These are phyloP conservation scores for Myotis daubentonii DNA, from an alignment of 2,797 vertebrate genomes.

Conservation along the genomic window DNA sequence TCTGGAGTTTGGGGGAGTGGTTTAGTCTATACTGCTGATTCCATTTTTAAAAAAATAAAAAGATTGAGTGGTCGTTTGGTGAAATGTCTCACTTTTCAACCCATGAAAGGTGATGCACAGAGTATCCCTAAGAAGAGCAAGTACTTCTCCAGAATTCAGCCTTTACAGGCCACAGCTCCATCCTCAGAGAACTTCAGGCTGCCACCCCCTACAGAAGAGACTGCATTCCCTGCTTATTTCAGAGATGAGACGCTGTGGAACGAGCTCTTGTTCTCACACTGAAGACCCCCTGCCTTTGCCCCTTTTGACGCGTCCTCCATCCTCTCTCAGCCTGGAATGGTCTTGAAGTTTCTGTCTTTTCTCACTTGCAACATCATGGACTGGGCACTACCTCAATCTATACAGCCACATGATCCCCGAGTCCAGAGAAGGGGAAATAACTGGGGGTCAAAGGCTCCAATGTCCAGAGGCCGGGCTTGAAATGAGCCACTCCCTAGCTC, in stretches of 20 bases:
- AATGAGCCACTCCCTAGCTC: background rate
- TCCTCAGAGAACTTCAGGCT: background rate
- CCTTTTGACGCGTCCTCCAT: background rate
- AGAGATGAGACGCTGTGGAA: rapidly evolving
- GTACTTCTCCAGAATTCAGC: background rate
- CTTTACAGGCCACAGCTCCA: background rate
- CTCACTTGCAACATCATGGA: background rate
- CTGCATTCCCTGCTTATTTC: background rate
- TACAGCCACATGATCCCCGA: background rate
- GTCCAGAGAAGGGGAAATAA: background rate
- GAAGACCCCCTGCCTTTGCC: background rate
- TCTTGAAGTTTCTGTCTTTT: background rate
- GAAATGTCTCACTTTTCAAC: background rate
- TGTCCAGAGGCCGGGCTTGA: background rate
- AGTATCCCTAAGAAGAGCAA: background rate
- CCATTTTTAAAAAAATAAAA: background rate
- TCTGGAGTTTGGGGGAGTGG: background rate
- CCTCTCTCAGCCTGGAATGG: background rate
- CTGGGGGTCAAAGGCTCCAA: background rate
- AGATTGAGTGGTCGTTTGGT: background rate
- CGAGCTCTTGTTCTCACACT: background rate
- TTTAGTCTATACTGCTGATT: background rate
- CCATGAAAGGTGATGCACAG: background rate
- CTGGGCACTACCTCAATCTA: background rate
- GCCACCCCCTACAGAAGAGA: background rate